phyloP scores from a whole-genome alignment of 92 coral and sea anemone genomes.

The Epizoanthus rinbou region DNA sequence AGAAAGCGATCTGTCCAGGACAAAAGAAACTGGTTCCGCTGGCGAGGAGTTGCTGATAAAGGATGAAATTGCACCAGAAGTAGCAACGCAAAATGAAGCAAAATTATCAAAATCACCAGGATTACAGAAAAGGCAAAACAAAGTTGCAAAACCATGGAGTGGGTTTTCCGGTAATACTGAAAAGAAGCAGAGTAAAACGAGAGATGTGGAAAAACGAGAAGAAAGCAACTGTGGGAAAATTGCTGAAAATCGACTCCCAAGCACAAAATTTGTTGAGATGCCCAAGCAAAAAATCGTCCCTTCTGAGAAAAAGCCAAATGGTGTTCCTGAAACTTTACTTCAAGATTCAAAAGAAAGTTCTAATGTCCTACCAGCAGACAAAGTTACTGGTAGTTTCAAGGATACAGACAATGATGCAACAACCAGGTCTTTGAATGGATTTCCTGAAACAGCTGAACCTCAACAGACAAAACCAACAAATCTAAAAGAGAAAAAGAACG shows the following conservation, averaged over 20 bases:
- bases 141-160: slow-evolving; percentile 38
- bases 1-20: background rate
- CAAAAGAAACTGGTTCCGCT: background rate
- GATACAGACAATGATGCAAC: background rate
- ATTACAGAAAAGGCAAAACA: slow-evolving; percentile 30
- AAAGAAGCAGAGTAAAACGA: background rate
- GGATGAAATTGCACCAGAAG: background rate
- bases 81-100: background rate
- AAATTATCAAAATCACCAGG: background rate
- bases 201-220: too few species aligned
- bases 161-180: background rate
- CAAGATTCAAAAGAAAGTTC: too few species aligned
- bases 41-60: background rate
- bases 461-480: background rate
- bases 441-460: background rate
- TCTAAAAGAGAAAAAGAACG: background rate
- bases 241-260: background rate
- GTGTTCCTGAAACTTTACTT: too few species aligned
- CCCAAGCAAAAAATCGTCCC: too few species aligned
- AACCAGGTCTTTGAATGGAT: background rate
- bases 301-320: too few species aligned
- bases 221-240: too few species aligned
- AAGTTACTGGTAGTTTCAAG: background rate
- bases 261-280: background rate
- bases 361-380: too few species aligned